Conservation (phyloP, 1,140 invertebrate genomes). For the Lordiphosa mommai region DNA sequence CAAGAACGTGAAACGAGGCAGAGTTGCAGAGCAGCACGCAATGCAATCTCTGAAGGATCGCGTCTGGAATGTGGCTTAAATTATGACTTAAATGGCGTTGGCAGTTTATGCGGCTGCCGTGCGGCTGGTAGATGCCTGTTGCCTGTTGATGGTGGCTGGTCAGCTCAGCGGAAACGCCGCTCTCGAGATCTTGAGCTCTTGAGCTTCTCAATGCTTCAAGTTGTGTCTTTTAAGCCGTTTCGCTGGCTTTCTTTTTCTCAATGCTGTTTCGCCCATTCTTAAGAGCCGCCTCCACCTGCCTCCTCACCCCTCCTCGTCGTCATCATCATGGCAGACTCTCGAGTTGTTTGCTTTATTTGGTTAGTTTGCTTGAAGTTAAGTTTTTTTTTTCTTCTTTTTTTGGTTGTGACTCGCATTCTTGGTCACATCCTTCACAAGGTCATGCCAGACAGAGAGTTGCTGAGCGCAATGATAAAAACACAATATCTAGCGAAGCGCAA, state of each 20-base stretch:
- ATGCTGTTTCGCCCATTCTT: conserved; percentile 70
- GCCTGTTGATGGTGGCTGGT: conserved; percentile 20
- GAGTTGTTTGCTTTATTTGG: conserved; percentile 63
- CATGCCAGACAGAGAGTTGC: conserved; percentile 29
- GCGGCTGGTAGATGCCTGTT: conserved; percentile 18
- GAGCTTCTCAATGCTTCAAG: conserved; percentile 16
- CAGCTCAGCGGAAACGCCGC: conserved; percentile 62
- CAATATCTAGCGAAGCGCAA: conserved; percentile 7
- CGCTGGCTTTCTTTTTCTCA: conserved; percentile 61
- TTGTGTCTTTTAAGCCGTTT: conserved; percentile 55
- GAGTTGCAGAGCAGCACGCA: conserved; percentile 25
- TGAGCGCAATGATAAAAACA: conserved; percentile 10
- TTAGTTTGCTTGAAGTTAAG: conserved; percentile 33
- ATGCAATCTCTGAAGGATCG: conserved; percentile 75
- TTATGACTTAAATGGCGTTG: conserved; percentile 77
- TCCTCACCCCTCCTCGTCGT: conserved; percentile 48
- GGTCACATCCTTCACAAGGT: conserved; percentile 76
- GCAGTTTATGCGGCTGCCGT: conserved; percentile 74
- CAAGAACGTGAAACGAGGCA: conserved; percentile 33
- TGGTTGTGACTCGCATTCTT: conserved; percentile 61
- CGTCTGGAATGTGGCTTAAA: conserved; percentile 76
- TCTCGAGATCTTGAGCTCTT: conserved; percentile 41
- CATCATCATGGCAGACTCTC: conserved; percentile 54
- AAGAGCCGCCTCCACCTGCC: conserved; percentile 39
- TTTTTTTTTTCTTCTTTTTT: conserved; percentile 34